Percentiles rank a stretch among this genome's conserved stretches.
phyloP scores from a whole-genome alignment of 1,140 invertebrate species.

The Megalonaias nervosa region DNA sequence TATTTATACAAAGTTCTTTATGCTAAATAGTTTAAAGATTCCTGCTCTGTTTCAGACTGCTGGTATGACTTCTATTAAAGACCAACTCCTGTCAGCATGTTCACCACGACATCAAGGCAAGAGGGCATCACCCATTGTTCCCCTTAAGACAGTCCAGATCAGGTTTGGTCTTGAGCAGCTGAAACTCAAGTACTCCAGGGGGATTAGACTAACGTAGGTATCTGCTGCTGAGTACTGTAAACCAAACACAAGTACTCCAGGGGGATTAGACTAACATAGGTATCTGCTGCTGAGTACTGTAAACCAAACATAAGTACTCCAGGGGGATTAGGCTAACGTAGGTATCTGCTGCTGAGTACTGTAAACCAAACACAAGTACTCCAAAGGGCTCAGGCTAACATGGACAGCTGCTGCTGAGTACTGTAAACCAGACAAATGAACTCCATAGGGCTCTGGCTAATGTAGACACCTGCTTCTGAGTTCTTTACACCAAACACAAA shows the following conservation, averaged over 20 bases:
- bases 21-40: background rate
- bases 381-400: too few species aligned
- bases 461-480: background rate
- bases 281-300: too few species aligned
- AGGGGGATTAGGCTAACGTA: conserved; percentile 2
- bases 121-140: background rate
- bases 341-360: background rate
- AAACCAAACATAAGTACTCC: background rate
- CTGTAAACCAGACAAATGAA: too few species aligned
- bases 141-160: conserved; percentile 17
- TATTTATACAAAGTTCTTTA: background rate
- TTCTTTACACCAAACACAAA: too few species aligned
- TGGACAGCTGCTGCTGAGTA: too few species aligned
- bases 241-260: too few species aligned
- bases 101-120: conserved; percentile 3
- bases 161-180: conserved; percentile 14
- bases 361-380: too few species aligned
- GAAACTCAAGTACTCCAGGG: background rate
- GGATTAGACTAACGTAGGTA: conserved; percentile 13
- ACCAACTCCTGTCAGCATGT: conserved; percentile 8
- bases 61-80: conserved; percentile 26
- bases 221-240: background rate
- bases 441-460: too few species aligned
- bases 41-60: background rate
- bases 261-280: too few species aligned